Percentiles rank a stretch among this genome's conserved stretches.
Conservation (phyloP, 2,888 invertebrate genomes). For the Salpingus planirostris region DNA sequence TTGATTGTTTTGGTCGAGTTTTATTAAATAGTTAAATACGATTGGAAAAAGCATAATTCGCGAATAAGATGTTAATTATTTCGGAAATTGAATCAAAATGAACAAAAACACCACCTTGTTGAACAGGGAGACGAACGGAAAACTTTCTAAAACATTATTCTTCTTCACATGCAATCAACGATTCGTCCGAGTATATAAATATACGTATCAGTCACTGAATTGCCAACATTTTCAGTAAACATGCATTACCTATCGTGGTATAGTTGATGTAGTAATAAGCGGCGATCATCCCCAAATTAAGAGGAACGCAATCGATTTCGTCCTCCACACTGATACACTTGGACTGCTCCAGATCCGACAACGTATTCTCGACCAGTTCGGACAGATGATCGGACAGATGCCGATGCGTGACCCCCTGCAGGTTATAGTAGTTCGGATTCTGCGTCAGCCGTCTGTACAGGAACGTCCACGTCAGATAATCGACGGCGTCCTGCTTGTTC, state of each 20-base stretch:
- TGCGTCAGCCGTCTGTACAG: conserved; percentile 93
- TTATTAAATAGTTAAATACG: too few species aligned
- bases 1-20: too few species aligned
- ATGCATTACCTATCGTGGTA: conserved; percentile 78
- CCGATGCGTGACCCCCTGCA: conserved; percentile 92
- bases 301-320: conserved; percentile 92
- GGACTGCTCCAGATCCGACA: conserved; percentile 89
- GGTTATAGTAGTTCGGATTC: conserved; percentile 98
- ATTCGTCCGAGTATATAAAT: too few species aligned
- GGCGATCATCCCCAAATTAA: conserved; percentile 99
- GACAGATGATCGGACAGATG: conserved; percentile 98
- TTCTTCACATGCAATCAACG: too few species aligned
- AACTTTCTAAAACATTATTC: too few species aligned
- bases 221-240: background rate
- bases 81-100: too few species aligned
- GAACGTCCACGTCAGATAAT: conserved; percentile 99
- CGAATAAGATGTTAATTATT: too few species aligned
- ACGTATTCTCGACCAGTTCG: conserved; percentile 92
- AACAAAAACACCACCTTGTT: too few species aligned
- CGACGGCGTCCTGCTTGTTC: conserved; percentile 99
- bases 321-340: conserved; percentile 97
- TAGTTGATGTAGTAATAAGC: conserved; percentile 99
- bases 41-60: too few species aligned
- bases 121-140: too few species aligned
- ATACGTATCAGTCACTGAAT: background rate